Conservation (phyloP, 2,888 invertebrate species). For the Molanna angustata region DNA sequence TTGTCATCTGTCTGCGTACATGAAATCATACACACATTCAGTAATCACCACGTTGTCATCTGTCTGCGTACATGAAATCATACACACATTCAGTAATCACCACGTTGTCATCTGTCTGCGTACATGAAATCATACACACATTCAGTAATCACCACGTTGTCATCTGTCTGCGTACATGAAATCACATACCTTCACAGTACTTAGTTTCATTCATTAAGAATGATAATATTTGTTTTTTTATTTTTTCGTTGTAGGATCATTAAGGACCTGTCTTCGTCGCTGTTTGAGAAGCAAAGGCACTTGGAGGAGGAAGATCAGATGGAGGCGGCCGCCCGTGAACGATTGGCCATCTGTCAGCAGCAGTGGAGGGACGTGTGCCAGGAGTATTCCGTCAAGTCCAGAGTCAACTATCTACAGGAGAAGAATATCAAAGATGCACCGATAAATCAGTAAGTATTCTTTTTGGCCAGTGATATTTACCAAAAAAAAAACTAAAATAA, state of each 20-base stretch:
- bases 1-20: too few species aligned
- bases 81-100: too few species aligned
- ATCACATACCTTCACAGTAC: not conserved
- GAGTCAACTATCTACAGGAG: not conserved
- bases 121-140: too few species aligned
- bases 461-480: too few species aligned
- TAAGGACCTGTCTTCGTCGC: not conserved
- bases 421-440: not conserved
- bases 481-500: too few species aligned
- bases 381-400: not conserved
- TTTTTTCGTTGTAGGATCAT: conserved; percentile 5
- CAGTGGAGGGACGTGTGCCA: conserved; percentile 2
- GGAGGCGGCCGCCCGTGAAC: not conserved
- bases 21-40: too few species aligned
- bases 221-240: not conserved
- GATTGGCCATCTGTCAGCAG: not conserved
- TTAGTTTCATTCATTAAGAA: not conserved
- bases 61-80: too few species aligned
- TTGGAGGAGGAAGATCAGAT: conserved; percentile 4
- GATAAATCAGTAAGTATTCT: not conserved
- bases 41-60: too few species aligned
- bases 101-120: too few species aligned
- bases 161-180: not conserved
- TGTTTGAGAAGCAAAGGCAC: not conserved
- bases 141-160: too few species aligned